Evolutionary conservation across 2,888 invertebrate species (phyloP), one percentile per base, ranked within the genome.

Genomic region (Eupithecia abbreviata): DNA sequence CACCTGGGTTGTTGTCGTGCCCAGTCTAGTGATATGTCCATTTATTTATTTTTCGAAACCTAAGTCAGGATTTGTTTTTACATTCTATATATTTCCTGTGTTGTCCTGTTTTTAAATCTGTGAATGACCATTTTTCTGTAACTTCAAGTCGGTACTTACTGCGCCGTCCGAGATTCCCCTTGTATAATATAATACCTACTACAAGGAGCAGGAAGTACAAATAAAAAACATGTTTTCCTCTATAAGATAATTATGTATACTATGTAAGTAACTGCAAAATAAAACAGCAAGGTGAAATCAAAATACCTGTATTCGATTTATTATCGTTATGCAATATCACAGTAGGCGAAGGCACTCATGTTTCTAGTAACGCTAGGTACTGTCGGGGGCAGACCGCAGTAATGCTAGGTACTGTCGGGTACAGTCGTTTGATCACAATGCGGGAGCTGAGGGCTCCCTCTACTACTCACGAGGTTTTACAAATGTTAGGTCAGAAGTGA

Each of bases 241-340:
- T 13, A 49, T 3, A 12, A 49, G 5, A 15, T 15, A 51, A 51
- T 2, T 15, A 51, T 49, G 3, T 49, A 15, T 15, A 18, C 12
- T 65, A 65, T 0, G 15, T 55, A 18, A 43, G 51, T 74, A 65
- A 47, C 7, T 30, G 9, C 55, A 18, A 18, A 71, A 55, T 55
- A 15, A 71, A 71, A 71, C 42, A 42, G 42, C 3, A 55, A 3
- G 2, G 9, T 51, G n/a, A 42, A 9, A 45, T 55, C 18, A 71
- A 71, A 71, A 49, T 30, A 71, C 55, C 71, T 43, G 71, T 71
- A 71, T 58, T 71, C 51, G 49, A n/a, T 42, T n/a, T 71, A 51
- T 70, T 30, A 49, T 41, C 51, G 58, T 65, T 65, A 65, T 5
- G 30, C 12, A 41, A 41, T 65, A 65, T 65, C 65, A 65, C 65